Evolutionary conservation across 64 coral and sea anemone genomes (phyloP), one percentile per base, ranked within the genome.

Genomic region (Catalaphyllia jardinei): DNA sequence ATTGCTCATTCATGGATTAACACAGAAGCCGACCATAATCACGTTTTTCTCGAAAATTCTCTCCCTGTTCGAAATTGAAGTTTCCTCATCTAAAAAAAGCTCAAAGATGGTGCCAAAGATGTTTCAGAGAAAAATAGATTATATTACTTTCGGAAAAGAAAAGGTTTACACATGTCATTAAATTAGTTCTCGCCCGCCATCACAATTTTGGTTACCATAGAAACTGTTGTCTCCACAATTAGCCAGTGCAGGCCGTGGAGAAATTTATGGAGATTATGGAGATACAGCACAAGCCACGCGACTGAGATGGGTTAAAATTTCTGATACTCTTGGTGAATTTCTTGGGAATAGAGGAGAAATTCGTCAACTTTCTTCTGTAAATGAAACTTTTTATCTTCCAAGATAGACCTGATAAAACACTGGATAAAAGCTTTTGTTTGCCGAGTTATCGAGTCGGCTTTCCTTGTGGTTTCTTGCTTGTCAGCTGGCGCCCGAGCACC

Each of bases 1-100:
- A 71, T 49, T 2, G 10, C 31, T 42, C 63, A 71, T 85, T 85
- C 62, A 85, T 1, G 63, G 81, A 85, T 85, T 71, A 85, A 51
- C 38, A 25, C 1, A 2, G 31, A 19, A 11, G 0, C 1, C 22
- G 25, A 49, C 74, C 18, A 50, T 24, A 52, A 77, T 80, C 52
- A 61, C 16, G 55, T 80, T 67, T 46, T 71, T 51, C 35, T 71
- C 29, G 20, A 64, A 50, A 35, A 27, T n/a, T 69, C 65, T 4
- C 25, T 25, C 65, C 8, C 22, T 27, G 5, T 69, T 69, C 22
- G n/a, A 69, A 69, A 27, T 69, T 20, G 8, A 69, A 8, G 65
- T 69, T 69, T 4, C 10, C 5, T 28, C 22, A 27, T n/a, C 65
- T 0, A n/a, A 4, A 8, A 29, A 24, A 27, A 25, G 25, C 20